Conservation (phyloP, 2,113 vertebrate species). For the Camelus bactrianus region DNA sequence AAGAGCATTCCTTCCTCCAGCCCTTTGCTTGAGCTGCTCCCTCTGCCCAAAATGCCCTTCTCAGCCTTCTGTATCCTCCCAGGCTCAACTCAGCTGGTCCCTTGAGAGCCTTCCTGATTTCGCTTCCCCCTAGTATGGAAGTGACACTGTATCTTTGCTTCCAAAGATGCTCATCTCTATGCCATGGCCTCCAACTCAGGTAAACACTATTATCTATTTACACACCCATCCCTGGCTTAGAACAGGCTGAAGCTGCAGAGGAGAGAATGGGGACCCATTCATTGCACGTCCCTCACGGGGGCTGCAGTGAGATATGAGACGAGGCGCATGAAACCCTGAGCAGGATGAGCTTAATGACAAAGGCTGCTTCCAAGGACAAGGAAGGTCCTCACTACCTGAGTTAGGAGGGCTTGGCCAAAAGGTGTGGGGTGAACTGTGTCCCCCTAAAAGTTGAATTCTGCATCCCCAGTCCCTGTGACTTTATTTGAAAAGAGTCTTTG, state of each 20-base stretch:
- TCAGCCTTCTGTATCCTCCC: neutral
- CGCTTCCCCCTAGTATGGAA: accelerated
- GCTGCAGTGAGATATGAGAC: accelerated
- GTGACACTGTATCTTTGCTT: neutral
- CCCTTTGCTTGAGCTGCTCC: accelerated
- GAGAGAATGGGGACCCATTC: accelerated
- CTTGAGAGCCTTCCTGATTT: neutral
- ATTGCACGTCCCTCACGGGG: accelerated
- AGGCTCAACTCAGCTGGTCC: neutral
- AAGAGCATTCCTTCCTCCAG: neutral
- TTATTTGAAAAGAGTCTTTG: neutral
- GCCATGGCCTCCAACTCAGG: accelerated
- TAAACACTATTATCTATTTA: neutral
- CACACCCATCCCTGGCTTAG: neutral
- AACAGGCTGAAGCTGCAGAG: neutral
- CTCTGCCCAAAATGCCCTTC: neutral
- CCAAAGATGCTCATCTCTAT: neutral
- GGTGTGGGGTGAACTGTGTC: accelerated
- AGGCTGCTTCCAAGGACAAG: too few species aligned
- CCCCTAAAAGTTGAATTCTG: neutral
- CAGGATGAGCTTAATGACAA: neutral
- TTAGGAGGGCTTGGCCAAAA: neutral
- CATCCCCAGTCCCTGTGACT: neutral
- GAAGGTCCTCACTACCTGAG: accelerated
- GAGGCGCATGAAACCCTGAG: neutral